phyloP scores from a whole-genome alignment of 2,797 vertebrate species.

The Tadarida brasiliensis region DNA sequence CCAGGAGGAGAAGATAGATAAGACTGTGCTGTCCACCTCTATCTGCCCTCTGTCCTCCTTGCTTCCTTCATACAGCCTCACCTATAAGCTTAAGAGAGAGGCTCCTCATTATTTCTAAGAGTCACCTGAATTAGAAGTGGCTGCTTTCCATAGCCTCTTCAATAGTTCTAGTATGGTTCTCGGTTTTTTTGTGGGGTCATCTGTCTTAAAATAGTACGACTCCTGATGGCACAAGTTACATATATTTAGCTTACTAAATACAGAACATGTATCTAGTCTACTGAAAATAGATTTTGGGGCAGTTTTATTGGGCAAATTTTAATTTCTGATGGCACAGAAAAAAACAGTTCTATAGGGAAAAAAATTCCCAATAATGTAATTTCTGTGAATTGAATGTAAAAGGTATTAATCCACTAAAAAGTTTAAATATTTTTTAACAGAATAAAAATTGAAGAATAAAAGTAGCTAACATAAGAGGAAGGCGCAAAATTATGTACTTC shows the following conservation, averaged over 20 bases:
- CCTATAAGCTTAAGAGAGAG: neutral
- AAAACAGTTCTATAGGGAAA: neutral
- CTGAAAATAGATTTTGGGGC: neutral
- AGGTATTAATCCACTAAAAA: neutral
- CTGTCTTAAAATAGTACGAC: constrained; percentile 1
- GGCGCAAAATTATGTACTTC: neutral
- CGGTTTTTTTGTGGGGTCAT: neutral
- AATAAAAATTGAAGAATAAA: neutral
- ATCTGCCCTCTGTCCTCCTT: neutral
- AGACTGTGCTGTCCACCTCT: neutral
- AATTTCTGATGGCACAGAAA: neutral
- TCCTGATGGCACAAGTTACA: neutral
- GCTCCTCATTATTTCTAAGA: neutral
- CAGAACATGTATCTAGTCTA: neutral
- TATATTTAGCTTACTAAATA: neutral
- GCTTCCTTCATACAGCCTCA: neutral
- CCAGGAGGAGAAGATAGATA: constrained; percentile 55
- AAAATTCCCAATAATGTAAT: neutral
- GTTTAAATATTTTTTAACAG: neutral
- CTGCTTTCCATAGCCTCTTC: neutral
- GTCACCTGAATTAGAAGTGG: neutral
- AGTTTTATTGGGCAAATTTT: neutral
- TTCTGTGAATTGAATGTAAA: neutral
- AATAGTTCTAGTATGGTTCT: neutral
- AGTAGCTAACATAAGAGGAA: neutral